Evolutionary conservation across 1,140 invertebrate species (phyloP), one percentile per base, ranked within the genome.

Genomic region (Streblospio benedicti): DNA sequence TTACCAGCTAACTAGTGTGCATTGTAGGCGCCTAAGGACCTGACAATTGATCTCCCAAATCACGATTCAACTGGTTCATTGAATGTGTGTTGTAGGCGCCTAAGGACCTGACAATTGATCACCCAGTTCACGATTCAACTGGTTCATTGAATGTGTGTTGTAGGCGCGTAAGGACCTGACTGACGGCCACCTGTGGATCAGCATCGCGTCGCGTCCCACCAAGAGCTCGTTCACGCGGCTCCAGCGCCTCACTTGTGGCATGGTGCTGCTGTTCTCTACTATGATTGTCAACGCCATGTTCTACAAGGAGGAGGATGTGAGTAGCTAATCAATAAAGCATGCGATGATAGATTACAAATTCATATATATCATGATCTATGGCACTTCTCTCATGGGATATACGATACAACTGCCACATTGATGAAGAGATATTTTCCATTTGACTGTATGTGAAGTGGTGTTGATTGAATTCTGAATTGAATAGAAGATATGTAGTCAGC

Each of bases 261-360:
- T 79, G 57, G 67, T 73, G 0, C 64, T 80, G 9, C 64, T 81
- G 2, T 79, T 76, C 53, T 60, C 80, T 4, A 75, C 78, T 14
- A 80, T 81, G 78, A 58, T 81, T 35, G 67, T 72, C 27, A 81
- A 80, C 65, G 79, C 79, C 33, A 79, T 81, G 78, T 81, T 78
- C 68, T 81, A 80, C 63, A 68, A 72, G 12, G 43, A 33, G 6
- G 55, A 49, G 4, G 53, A 61, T 6, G 43, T 35, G 5, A n/a
- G n/a, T n/a, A n/a, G n/a, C n/a, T n/a, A n/a, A n/a, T n/a, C n/a
- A n/a, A n/a, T n/a, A n/a, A n/a, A n/a, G n/a, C n/a, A n/a, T n/a
- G n/a, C n/a, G n/a, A n/a, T n/a, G n/a, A n/a, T n/a, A n/a, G n/a
- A n/a, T n/a, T n/a, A n/a, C n/a, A n/a, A n/a, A n/a, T n/a, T n/a